Base-by-base conservation (phyloP, 2,888 invertebrate genomes). In the Lithosia quadra region DNA sequence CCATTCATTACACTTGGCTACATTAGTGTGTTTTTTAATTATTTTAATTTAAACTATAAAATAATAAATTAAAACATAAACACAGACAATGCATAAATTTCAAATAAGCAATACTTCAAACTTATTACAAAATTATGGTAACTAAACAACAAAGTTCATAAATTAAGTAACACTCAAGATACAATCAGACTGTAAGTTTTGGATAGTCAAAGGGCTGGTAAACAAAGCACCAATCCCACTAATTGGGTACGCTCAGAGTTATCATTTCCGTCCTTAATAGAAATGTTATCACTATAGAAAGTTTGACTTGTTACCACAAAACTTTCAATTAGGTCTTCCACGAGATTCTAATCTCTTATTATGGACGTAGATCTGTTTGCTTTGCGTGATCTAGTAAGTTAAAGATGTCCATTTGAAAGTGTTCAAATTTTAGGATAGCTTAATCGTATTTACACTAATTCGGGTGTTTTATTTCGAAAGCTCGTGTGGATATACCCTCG, bases 261-360 rank as follows among this genome's bases (percentile, higher is more conserved):
- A 78, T 79, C 73, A 73, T 58, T 34, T 79, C 33, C n/a, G 60
- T 71, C 60, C 63, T 53, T 76, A 78, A 74, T 76, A 67, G 74
- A 74, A 80, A 78, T 71, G 72, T 79, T 79, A 76, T 78, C 76
- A 70, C 76, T 77, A 72, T 24, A 71, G 70, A 55, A 76, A 79
- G 69, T 74, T 74, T 24, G 69, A 73, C 69, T 78, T 76, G 71
- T 71, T 49, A 72, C 55, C 71, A 74, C 70, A 74, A 76, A 67
- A 67, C 65, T 67, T 78, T 73, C 80, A 79, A 78, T 79, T 78
- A 68, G 72, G 73, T 78, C 65, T 79, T 68, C 71, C 49, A 69
- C 72, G 69, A 76, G 68, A 75, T 77, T 78, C 70, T 63, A 63
- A 76, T 76, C 66, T 67, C 56, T 71, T 61, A 70, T 68, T 24